Evolutionary conservation across 2,888 invertebrate genomes (phyloP), one percentile per base, ranked within the genome.

Genomic region (Cartodere bifasciata): DNA sequence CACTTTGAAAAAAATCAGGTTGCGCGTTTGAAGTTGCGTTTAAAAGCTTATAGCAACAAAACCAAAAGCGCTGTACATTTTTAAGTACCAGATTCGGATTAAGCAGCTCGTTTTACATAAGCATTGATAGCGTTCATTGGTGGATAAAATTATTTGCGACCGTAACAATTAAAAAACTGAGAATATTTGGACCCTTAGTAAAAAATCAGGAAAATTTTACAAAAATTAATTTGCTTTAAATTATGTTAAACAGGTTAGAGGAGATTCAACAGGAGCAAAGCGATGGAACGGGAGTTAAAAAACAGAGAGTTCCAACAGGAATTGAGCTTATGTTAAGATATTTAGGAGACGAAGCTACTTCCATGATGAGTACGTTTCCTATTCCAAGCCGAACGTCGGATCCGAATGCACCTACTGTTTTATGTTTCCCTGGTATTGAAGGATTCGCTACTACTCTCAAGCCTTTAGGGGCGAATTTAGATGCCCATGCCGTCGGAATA

Each of bases 351-450:
- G 75, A 76, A 51, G 49, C 63, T 2, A 43, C 59, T 12, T 65
- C 66, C 2, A 58, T 64, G 1, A 64, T 71, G 34, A 65, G 70
- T 1, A 50, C 73, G 12, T 45, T 73, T 2, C 30, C 32, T n/a
- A 16, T 48, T 7, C 23, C 29, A 4, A 36, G 32, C 16, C 36
- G 30, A 29, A 33, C 10, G 13, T 28, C 13, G 22, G 36, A 23
- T 2, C 26, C 29, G 25, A 27, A 28, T 4, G 39, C 41, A 14
- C 56, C 59, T 5, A 61, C 65, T 4, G 56, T 74, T 47, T 67
- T 74, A 48, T 57, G 77, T 43, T 54, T 80, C 39, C 78, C 79
- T 1, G 81, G 80, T 2, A 50, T 80, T 21, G 81, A 81, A 55
- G 79, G 80, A 0, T 67, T 68, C 9, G 72, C 71, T 0, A 46